Base-by-base conservation (phyloP, 2,888 invertebrate genomes). In the Xestia rhomboidea region DNA sequence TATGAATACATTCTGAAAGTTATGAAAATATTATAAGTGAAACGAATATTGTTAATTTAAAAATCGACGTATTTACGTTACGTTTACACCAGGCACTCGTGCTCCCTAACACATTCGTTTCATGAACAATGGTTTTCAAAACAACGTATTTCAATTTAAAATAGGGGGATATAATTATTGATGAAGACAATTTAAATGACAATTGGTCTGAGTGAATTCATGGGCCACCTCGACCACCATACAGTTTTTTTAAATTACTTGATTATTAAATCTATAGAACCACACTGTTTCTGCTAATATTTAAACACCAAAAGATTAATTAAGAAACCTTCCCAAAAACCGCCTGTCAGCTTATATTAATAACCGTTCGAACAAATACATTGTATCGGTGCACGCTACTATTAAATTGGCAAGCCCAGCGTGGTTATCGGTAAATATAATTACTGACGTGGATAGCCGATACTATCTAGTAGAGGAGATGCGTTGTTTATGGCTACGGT, bases 401-500 rank as follows among this genome's bases (percentile, higher is more conserved):
- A 68, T 62, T 80, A 64, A 76, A 84, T 73, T 80, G 54, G 15
- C 34, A 70, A 34, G 30, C 75, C 67, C 69, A 79, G 68, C 34
- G 64, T 51, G 70, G 68, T n/a, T 63, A 62, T 66, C 68, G 67
- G 51, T 67, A 27, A 77, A 81, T 75, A 73, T 80, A 84, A 77
- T 86, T 84, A 81, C 63, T 46, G 51, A 68, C 62, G 79, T 71
- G 72, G 64, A 69, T 71, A 74, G 38, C 64, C 27, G 34, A 41
- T 24, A 70, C 27, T 69, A 69, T 72, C 67, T 74, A 66, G 66
- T 34, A 49, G 66, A 44, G 68, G 69, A 76, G 57, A 80, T 77
- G 68, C 83, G 77, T 82, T 76, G 89, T 90, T 89, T 88, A 89
- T 83, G 60, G 72, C 74, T 74, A 68, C 77, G 76, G 78, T 76